Percentiles rank a stretch among this genome's conserved stretches.
Evolutionary conservation across 1,140 invertebrate genomes (phyloP).

Genomic region (Drosophila sechellia): DNA sequence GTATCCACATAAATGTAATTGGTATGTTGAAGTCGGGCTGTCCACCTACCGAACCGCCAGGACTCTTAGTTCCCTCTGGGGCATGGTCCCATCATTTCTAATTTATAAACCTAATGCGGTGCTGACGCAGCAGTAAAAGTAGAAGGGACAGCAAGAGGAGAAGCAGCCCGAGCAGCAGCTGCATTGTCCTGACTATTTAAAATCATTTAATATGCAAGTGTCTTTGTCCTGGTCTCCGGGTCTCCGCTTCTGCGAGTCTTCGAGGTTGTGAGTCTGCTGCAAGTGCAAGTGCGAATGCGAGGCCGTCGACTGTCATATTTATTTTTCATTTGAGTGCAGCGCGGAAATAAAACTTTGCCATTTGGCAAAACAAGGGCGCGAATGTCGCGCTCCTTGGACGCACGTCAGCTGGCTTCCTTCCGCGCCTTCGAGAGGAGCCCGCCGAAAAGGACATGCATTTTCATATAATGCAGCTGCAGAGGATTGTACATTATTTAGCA

Average conservation of each 20-base stretch:
- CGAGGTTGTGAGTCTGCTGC: neutral
- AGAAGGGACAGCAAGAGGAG: constrained; percentile 18
- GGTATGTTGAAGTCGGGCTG: constrained; percentile 44
- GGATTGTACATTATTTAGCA: constrained; percentile 80
- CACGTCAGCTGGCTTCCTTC: constrained; percentile 73
- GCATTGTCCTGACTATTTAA: constrained; percentile 79
- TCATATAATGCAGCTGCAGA: constrained; percentile 69
- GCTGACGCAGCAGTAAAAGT: constrained; percentile 51
- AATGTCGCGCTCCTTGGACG: constrained; percentile 73
- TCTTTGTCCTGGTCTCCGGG: constrained; percentile 61
- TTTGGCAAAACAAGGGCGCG: constrained; percentile 80
- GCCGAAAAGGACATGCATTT: constrained; percentile 74
- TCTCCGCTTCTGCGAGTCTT: neutral
- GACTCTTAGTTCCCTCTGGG: constrained; percentile 34
- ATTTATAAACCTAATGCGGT: constrained; percentile 81
- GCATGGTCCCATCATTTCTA: constrained; percentile 72
- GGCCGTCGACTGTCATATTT: constrained; percentile 78
- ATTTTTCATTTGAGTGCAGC: constrained; percentile 82
- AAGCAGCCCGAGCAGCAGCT: constrained; percentile 32
- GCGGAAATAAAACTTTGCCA: constrained; percentile 81
- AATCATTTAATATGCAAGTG: constrained; percentile 83
- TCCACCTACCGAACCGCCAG: constrained; percentile 9
- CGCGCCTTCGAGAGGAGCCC: constrained; percentile 1
- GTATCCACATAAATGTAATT: constrained; percentile 35
- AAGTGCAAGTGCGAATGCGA: constrained; percentile 28